Evolutionary conservation across 2,113 vertebrate genomes (phyloP), one percentile per base, ranked within the genome.

Genomic region (Todiramphus saurophagus): DNA sequence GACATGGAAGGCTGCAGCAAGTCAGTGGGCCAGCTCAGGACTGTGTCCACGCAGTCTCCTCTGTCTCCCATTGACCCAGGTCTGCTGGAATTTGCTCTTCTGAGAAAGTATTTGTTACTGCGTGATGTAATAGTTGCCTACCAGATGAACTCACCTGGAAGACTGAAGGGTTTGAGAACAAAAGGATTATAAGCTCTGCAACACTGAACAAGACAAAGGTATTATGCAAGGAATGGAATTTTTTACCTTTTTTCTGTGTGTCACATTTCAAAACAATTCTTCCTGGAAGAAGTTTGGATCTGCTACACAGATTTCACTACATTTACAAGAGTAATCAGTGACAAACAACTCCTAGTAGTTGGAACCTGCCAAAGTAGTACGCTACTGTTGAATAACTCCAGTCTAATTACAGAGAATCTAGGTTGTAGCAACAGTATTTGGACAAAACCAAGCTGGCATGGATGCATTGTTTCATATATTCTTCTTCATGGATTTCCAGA

Each of bases 1-100:
- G 60, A 48, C 35, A 43, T 19, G 15, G 87, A 70, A 56, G 14
- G 43, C 21, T 30, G 31, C 60, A 86, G 75, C 28, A 83, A 77
- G 5, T 10, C 53, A 56, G 8, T 13, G 53, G 31, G 33, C 35
- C 41, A 62, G 41, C 41, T 83, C 8, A 2, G 41, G 39, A 53
- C 18, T 23, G 48, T 0, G 1, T 27, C 44, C 43, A 37, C 31
- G 31, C 31, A 41, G 9, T n/a, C 72, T 76, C 30, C n/a, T 62
- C 13, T 2, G 0, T 35, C 4, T 66, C 9, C 23, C 31, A 41
- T 30, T 0, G 0, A 63, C 33, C 48, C 39, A 24, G 37, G 20
- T 33, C 39, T 41, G 18, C 79, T 77, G 67, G 33, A 69, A 92
- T 37, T 53, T 50, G 28, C 25, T 37, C 12, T 82, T 76, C 39